Evolutionary conservation across 2,797 vertebrate genomes (phyloP).

Genomic region (Acanthis flammea): DNA sequence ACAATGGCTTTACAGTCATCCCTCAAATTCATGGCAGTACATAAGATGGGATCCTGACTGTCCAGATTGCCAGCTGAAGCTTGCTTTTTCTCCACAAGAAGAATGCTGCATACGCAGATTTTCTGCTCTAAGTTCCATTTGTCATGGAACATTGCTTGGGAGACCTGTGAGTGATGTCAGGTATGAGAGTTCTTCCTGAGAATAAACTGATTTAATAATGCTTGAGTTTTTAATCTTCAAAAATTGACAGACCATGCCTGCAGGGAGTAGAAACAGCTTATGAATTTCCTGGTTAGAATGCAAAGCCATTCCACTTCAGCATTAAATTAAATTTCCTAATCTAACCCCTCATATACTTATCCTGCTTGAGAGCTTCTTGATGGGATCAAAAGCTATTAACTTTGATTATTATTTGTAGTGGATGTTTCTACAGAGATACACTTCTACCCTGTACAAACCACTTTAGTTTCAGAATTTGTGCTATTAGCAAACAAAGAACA

Average conservation of each 20-base stretch:
- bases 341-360: background rate
- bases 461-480: background rate
- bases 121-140: background rate
- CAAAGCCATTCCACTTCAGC: background rate
- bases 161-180: background rate
- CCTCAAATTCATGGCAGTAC: background rate
- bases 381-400: background rate
- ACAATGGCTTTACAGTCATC: background rate
- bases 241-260: background rate
- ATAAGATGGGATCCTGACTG: background rate
- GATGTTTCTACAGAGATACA: background rate
- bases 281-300: conserved; percentile 2
- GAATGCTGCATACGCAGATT: background rate
- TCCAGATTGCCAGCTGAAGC: background rate
- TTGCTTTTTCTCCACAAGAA: background rate
- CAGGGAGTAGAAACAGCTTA: background rate
- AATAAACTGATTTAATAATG: background rate
- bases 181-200: background rate
- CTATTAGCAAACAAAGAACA: background rate
- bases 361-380: background rate
- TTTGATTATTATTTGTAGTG: background rate
- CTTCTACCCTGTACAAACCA: background rate
- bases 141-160: background rate
- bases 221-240: background rate
- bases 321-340: conserved; percentile 24